These are phyloP conservation scores for Fundulus diaphanus DNA, from an alignment of 2,797 vertebrate genomes.

Conservation along the genomic window DNA sequence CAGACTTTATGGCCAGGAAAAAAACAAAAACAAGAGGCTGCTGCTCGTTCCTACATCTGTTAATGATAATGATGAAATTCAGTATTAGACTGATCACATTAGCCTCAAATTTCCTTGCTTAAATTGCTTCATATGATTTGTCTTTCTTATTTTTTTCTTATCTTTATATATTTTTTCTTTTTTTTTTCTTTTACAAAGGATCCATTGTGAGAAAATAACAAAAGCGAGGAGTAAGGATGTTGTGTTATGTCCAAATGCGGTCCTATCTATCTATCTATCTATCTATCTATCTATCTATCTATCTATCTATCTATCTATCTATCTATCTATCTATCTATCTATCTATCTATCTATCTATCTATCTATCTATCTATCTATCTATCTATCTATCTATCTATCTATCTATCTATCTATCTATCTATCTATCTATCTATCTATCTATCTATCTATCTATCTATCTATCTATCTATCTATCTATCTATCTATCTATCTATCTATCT, in stretches of 20 bases:
- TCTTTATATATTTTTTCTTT: not conserved
- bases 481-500: too few species aligned
- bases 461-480: too few species aligned
- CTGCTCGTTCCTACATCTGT: not conserved
- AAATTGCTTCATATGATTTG: conserved; percentile 8
- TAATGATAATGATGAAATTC: conserved; percentile 24
- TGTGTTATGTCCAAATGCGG: conserved; percentile 19
- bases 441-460: too few species aligned
- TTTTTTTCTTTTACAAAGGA: conserved; percentile 8
- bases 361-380: too few species aligned
- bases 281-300: too few species aligned
- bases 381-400: too few species aligned
- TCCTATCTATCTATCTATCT: too few species aligned
- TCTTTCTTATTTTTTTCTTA: not conserved
- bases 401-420: too few species aligned
- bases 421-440: too few species aligned
- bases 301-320: too few species aligned
- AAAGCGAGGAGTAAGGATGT: conserved; percentile 10
- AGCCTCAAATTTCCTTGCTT: not conserved
- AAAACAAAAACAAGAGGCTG: conserved; percentile 12
- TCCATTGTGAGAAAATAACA: conserved; percentile 25
- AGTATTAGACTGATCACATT: not conserved
- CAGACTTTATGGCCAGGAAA: not conserved
- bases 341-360: too few species aligned
- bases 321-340: too few species aligned